These are phyloP conservation scores for Acarapis woodi DNA, from an alignment of 1,140 invertebrate species.

Conservation along the genomic window DNA sequence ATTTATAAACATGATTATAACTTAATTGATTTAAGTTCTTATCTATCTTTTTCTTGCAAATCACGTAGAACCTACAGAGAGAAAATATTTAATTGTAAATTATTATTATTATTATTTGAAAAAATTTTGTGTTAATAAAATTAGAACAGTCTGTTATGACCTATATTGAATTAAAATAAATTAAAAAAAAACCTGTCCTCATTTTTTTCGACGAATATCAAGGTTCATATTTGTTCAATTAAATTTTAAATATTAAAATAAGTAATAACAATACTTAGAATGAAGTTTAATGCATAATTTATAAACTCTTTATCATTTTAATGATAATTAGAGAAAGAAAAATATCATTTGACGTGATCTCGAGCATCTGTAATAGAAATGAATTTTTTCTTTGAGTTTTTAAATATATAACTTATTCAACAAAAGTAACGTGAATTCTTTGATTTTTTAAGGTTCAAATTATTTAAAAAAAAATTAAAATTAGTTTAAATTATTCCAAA, in stretches of 20 bases:
- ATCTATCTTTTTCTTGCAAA: too few relatives aligned
- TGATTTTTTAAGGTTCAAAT: too few relatives aligned
- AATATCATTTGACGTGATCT: too few relatives aligned
- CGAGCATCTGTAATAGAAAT: too few relatives aligned
- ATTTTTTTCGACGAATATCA: not conserved
- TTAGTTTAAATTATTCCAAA: too few relatives aligned
- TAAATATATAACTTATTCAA: too few relatives aligned
- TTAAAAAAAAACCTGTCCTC: not conserved
- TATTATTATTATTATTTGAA: not conserved
- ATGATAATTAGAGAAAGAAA: too few relatives aligned
- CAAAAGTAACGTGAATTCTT: too few relatives aligned
- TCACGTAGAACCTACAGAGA: not conserved
- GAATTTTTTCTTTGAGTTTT: too few relatives aligned
- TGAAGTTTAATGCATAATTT: not conserved
- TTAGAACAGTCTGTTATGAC: not conserved
- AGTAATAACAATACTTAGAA: not conserved
- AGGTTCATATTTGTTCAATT: not conserved
- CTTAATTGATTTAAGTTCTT: not conserved
- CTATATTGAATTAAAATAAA: not conserved
- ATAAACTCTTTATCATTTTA: not conserved
- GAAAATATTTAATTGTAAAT: not conserved
- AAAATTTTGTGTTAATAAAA: not conserved
- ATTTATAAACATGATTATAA: conserved; percentile 8
- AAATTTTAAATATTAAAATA: not conserved
- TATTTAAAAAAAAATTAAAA: too few relatives aligned